These are phyloP conservation scores for Macrobrachium rosenbergii DNA, from an alignment of 1,140 invertebrate genomes.

Conservation along the genomic window DNA sequence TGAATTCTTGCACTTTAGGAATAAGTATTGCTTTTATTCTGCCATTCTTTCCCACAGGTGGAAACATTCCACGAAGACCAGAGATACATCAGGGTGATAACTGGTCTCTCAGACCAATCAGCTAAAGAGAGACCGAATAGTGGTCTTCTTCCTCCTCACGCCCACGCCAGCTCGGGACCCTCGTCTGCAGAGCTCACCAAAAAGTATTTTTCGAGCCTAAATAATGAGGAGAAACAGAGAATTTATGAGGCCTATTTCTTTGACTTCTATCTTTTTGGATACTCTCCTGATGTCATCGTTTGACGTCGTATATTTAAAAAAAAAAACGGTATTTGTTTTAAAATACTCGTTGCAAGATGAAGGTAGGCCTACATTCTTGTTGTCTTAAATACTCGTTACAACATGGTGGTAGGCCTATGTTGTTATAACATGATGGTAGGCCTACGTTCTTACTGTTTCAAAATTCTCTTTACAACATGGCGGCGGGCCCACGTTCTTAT, in stretches of 20 bases:
- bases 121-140: too few relatives aligned
- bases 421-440: too few relatives aligned
- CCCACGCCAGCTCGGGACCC: background rate
- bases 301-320: background rate
- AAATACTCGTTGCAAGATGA: too few relatives aligned
- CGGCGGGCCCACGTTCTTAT: too few relatives aligned
- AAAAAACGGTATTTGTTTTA: too few relatives aligned
- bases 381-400: too few relatives aligned
- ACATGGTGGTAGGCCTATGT: too few relatives aligned
- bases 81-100: slow-evolving; percentile 18
- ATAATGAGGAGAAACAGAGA: background rate
- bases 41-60: background rate
- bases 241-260: slow-evolving; percentile 34
- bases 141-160: background rate
- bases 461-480: too few relatives aligned
- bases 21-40: too few relatives aligned
- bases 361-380: too few relatives aligned
- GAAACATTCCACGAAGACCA: slow-evolving; percentile 42
- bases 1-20: too few relatives aligned
- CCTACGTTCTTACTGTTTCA: too few relatives aligned
- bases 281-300: slow-evolving; percentile 16
- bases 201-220: slow-evolving; percentile 24
- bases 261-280: slow-evolving; percentile 43
- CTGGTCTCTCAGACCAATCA: background rate
- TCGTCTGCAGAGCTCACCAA: slow-evolving; percentile 23